These are phyloP conservation scores for Gymnobelideus leadbeateri DNA, from an alignment of 2,113 vertebrate genomes.

Conservation along the genomic window DNA sequence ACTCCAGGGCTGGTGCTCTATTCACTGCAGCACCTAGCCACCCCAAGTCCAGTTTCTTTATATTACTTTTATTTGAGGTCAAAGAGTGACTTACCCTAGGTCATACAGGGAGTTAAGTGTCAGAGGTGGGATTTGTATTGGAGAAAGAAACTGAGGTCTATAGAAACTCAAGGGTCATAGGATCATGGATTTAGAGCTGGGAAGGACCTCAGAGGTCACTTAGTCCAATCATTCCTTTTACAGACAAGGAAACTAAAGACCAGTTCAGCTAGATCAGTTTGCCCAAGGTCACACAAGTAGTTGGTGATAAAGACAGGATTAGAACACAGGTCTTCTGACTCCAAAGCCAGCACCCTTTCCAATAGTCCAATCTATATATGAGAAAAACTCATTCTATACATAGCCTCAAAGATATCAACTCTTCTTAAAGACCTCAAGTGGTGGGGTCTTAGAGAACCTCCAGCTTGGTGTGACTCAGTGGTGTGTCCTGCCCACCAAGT, in stretches of 20 bases:
- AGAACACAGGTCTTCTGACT: background rate
- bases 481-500: background rate
- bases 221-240: background rate
- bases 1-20: too few species aligned
- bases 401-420: background rate
- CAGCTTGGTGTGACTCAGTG: background rate
- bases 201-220: background rate
- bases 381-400: background rate
- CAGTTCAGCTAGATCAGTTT: background rate
- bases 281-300: background rate
- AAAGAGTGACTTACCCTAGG: background rate
- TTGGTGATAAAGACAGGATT: background rate
- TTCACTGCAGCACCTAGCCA: too few species aligned
- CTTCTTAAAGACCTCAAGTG: background rate
- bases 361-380: background rate
- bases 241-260: background rate
- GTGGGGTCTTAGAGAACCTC: background rate
- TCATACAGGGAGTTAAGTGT: background rate
- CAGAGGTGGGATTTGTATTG: background rate
- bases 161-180: background rate
- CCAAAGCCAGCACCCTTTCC: background rate
- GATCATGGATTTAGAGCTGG: background rate
- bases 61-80: background rate
- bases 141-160: too few species aligned
- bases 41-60: background rate